Base-by-base conservation (phyloP, 2,113 vertebrate species). In the Tragelaphus scriptus region DNA sequence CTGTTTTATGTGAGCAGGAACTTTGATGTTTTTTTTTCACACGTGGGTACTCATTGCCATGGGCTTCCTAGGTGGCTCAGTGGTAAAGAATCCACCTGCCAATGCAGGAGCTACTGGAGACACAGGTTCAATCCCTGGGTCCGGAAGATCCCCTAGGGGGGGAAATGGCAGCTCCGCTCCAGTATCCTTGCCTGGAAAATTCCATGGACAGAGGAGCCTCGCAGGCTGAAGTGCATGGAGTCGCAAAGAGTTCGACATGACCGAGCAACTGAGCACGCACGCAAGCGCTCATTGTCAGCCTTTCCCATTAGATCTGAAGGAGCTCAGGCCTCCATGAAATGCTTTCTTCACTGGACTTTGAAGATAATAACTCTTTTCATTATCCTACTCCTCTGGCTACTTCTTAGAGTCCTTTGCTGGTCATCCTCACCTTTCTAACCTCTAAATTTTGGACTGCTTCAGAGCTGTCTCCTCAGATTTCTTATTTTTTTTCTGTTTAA, bases 261-360 rank as follows among this genome's bases (percentile, higher is more conserved):
- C 65, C 5, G n/a, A 71, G n/a, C n/a, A 71, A 71, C 30, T n/a
- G 65, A 68, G 32, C 65, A 19, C 0, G 2, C n/a, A 40, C 0
- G 9, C 68, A 23, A 21, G n/a, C 0, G 0, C n/a, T 40, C n/a
- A 71, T 12, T 6, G n/a, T 23, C 68, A 71, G 21, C 68, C 25
- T 90, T 86, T 86, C 17, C 71, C n/a, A 1, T 40, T 71, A 51
- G 56, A 30, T 68, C 12, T 14, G 36, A 47, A 2, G 56, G 25
- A 19, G 23, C 32, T 77, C 36, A 2, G 30, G 59, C 15, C 47
- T 59, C 80, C n/a, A 0, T 40, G 55, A 49, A 56, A 92, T 8
- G 32, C 15, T 81, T 90, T 65, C 40, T 97, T 85, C 58, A 2
- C 23, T 2, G 23, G 44, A 14, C 85, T 21, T 53, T 56, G 32